A percentile compares a stretch with the other conserved stretches of the same genome.
phyloP scores from a whole-genome alignment of 1,140 invertebrate genomes.

The Brachionus koreanus region DNA sequence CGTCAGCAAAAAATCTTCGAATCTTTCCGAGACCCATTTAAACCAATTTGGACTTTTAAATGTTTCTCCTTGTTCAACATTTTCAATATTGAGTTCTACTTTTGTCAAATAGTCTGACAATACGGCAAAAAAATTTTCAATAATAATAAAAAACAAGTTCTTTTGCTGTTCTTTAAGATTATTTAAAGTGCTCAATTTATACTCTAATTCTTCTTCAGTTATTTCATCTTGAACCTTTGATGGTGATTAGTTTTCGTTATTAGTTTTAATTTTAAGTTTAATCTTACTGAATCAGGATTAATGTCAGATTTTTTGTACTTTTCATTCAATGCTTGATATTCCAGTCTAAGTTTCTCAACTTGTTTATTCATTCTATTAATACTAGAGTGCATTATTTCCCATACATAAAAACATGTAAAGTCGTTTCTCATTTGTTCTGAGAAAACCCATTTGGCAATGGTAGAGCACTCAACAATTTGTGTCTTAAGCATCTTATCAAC shows the following conservation, averaged over 20 bases:
- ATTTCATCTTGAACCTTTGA: conserved; percentile 18
- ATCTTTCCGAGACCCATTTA: conserved; percentile 37
- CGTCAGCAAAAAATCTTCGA: conserved; percentile 33
- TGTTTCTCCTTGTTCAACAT: conserved; percentile 10
- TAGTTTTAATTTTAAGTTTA: neutral
- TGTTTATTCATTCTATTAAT: conserved; percentile 91
- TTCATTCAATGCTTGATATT: conserved; percentile 38
- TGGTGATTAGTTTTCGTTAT: neutral
- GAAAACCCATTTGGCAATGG: conserved; percentile 97
- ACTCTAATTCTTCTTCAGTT: conserved; percentile 38
- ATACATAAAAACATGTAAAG: conserved; percentile 89
- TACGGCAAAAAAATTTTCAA: neutral
- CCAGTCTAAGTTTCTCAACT: conserved; percentile 69
- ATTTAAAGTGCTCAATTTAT: conserved; percentile 15
- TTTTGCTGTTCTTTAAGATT: conserved; percentile 33
- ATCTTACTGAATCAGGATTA: neutral
- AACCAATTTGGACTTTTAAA: conserved; percentile 23
- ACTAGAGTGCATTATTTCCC: conserved; percentile 92
- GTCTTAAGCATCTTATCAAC: conserved; percentile 96
- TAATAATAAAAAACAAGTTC: conserved; percentile 34
- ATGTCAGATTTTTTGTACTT: conserved; percentile 8
- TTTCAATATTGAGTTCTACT: conserved; percentile 12
- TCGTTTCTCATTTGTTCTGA: conserved; percentile 88
- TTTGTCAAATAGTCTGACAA: conserved; percentile 28
- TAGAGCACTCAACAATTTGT: conserved; percentile 89